These are phyloP conservation scores for Andrena cerasifolii DNA, from an alignment of 1,140 invertebrate species.

Conservation along the genomic window DNA sequence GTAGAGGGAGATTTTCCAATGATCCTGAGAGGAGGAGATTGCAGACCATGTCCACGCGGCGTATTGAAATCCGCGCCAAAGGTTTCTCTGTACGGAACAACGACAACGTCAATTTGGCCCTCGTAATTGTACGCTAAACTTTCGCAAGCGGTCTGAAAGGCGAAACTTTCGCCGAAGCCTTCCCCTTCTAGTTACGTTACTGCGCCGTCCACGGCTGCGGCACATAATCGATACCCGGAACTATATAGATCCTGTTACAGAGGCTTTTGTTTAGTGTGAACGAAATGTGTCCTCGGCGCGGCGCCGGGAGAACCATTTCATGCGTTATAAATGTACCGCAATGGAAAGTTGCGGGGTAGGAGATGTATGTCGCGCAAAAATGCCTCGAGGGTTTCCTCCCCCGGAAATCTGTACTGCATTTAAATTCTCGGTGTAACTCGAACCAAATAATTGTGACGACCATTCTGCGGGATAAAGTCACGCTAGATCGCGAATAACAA, in stretches of 20 bases:
- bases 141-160: neutral
- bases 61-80: neutral
- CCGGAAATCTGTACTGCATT: neutral
- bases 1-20: no score
- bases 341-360: neutral
- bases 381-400: neutral
- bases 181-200: neutral
- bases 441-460: no score
- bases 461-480: no score
- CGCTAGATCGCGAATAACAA: no score
- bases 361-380: neutral
- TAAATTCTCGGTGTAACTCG: no score
- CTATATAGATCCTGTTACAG: slow-evolving; percentile 8
- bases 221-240: slow-evolving; percentile 21
- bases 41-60: no score
- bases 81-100: neutral
- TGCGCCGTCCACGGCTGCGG: neutral
- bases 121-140: neutral
- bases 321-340: neutral
- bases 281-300: neutral
- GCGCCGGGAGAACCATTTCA: neutral
- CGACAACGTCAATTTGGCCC: neutral
- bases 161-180: neutral
- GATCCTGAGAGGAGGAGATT: neutral
- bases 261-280: slow-evolving; percentile 21